A percentile compares a stretch with the other conserved stretches of the same genome.
Evolutionary conservation across 2,888 invertebrate genomes (phyloP).

Genomic region (Glyphotaelius pellucidus): DNA sequence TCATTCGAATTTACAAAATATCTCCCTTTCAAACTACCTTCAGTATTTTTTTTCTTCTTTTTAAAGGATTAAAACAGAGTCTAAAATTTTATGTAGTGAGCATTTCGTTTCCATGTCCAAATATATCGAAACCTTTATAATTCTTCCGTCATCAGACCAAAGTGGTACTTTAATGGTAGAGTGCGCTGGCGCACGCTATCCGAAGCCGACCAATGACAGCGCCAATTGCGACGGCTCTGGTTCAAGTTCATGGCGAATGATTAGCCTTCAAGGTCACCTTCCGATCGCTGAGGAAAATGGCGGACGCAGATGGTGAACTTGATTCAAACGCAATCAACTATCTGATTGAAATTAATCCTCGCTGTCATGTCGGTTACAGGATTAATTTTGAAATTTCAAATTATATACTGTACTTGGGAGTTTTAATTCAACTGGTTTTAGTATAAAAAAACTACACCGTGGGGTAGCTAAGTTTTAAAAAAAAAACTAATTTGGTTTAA

Average conservation of each 20-base stretch:
- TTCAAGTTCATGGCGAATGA: slow-evolving; percentile 64
- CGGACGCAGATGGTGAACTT: slow-evolving; percentile 35
- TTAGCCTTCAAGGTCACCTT: slow-evolving; percentile 64
- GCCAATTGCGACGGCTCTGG: slow-evolving; percentile 59
- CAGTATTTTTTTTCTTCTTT: too few relatives aligned
- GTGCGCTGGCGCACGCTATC: slow-evolving; percentile 32
- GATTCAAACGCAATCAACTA: slow-evolving; percentile 40
- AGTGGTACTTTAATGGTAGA: slow-evolving; percentile 1
- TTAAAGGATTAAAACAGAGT: too few relatives aligned
- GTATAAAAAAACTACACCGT: too few relatives aligned
- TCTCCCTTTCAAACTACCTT: too few relatives aligned
- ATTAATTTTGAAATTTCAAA: not conserved
- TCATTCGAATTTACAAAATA: too few relatives aligned
- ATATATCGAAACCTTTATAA: slow-evolving; percentile 14
- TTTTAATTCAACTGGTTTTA: too few relatives aligned
- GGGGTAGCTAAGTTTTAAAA: too few relatives aligned
- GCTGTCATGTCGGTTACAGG: not conserved
- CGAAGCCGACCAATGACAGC: slow-evolving; percentile 51
- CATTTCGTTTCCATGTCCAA: not conserved
- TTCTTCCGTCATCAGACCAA: not conserved
- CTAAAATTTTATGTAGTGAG: not conserved
- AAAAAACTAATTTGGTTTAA: too few relatives aligned
- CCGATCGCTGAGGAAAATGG: slow-evolving; percentile 35
- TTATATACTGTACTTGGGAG: not conserved
- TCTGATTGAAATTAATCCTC: slow-evolving; percentile 26